Evolutionary conservation across 2,113 vertebrate species (phyloP).

Genomic region (Saimiri boliviensis): DNA sequence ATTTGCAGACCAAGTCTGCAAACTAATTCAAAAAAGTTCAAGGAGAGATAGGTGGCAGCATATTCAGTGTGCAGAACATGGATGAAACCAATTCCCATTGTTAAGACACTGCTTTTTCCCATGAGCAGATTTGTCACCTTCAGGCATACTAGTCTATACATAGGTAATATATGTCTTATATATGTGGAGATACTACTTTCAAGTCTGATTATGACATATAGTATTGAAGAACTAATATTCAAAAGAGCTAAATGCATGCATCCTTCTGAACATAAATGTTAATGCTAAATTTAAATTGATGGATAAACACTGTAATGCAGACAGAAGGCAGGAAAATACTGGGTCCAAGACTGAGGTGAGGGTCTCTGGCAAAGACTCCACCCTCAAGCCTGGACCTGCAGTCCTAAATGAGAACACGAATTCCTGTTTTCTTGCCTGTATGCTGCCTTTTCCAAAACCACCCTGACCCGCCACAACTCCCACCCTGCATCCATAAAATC

Average conservation of each 20-base stretch:
- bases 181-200: background rate
- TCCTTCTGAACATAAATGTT: background rate
- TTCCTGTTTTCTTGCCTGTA: no score
- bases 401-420: no score
- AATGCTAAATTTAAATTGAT: constrained; percentile 21
- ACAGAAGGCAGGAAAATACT: no score
- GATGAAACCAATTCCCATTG: background rate
- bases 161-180: background rate
- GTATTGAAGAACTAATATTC: background rate
- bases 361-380: no score
- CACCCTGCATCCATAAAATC: no score
- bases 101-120: background rate
- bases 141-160: background rate
- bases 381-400: no score
- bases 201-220: background rate
- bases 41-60: background rate
- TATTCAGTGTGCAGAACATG: background rate
- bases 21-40: background rate
- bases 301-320: background rate
- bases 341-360: no score
- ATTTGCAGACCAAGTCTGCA: background rate
- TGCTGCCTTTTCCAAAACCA: no score
- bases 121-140: background rate
- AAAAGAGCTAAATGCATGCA: background rate
- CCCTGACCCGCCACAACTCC: no score